Evolutionary conservation across 37 sponge, comb jelly and placozoan species (phyloP).

Genomic region (Haliclona indistincta): DNA sequence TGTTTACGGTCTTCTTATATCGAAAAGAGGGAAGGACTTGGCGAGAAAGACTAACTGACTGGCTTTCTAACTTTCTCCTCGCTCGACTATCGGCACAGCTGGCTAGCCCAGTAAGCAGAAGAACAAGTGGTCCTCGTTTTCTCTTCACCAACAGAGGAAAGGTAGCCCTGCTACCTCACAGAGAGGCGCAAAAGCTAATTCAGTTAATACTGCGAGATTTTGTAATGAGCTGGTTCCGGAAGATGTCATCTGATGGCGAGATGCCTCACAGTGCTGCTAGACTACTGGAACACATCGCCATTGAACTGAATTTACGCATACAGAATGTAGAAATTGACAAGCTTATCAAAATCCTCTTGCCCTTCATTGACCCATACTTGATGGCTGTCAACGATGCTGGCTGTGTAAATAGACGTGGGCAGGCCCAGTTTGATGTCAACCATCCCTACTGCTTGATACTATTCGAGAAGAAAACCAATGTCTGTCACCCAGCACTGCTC

Average conservation of each 20-base stretch:
- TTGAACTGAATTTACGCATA: slow-evolving; percentile 43
- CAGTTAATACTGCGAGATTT: slow-evolving; percentile 66
- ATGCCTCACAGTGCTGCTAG: slow-evolving; percentile 53
- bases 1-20: not conserved
- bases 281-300: slow-evolving; percentile 55
- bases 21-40: not conserved
- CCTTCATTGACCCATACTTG: slow-evolving; percentile 51
- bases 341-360: slow-evolving; percentile 27
- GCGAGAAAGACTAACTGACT: not conserved
- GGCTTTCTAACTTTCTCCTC: not conserved
- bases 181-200: slow-evolving; percentile 70
- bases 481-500: slow-evolving; percentile 43
- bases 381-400: slow-evolving; percentile 61
- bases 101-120: not conserved
- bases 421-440: slow-evolving; percentile 34
- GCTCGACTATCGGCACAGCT: not conserved
- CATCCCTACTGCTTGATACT: slow-evolving; percentile 32
- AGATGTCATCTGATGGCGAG: slow-evolving; percentile 42
- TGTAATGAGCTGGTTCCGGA: slow-evolving; percentile 44
- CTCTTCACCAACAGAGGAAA: not conserved
- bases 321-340: slow-evolving; percentile 37
- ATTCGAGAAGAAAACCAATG: slow-evolving; percentile 40
- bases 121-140: not conserved
- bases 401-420: slow-evolving; percentile 13
- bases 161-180: slow-evolving; percentile 20